phyloP scores from a whole-genome alignment of 2,797 vertebrate species.

The Myotis findleyi region DNA sequence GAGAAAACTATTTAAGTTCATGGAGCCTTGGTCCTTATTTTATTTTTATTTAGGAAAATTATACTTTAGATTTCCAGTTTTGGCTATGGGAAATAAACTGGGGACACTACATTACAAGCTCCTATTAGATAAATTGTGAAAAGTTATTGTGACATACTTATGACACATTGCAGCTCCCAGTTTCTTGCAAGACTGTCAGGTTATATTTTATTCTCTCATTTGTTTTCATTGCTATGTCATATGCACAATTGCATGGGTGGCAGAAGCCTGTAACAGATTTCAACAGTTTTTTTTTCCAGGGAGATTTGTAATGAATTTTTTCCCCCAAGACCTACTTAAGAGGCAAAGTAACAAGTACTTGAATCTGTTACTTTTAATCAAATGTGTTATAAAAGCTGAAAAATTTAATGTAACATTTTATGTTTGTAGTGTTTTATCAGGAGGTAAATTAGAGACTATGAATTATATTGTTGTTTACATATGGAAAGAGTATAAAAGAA shows the following conservation, averaged over 20 bases:
- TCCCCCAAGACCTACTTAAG: background rate
- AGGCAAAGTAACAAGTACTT: conserved; percentile 46
- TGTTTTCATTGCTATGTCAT: conserved; percentile 51
- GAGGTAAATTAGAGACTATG: background rate
- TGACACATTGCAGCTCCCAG: background rate
- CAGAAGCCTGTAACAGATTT: conserved; percentile 69
- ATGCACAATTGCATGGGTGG: background rate
- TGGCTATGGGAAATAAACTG: background rate
- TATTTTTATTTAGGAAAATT: background rate
- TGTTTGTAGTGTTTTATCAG: background rate
- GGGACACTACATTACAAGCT: background rate
- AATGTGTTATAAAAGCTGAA: conserved; percentile 42
- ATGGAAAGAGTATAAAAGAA: background rate
- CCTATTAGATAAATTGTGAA: conserved; percentile 59
- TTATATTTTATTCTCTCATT: conserved; percentile 40
- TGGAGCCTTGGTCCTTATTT: background rate
- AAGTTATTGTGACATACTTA: conserved; percentile 46
- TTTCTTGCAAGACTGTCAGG: conserved; percentile 49
- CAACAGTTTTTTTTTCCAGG: conserved; percentile 60
- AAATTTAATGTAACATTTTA: background rate
- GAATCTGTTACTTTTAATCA: conserved; percentile 53
- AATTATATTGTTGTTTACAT: background rate
- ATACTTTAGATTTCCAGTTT: background rate
- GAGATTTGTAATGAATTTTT: conserved; percentile 43
- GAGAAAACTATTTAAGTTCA: background rate